Conservation (phyloP, 2,797 vertebrate species). For the Bradypus variegatus region DNA sequence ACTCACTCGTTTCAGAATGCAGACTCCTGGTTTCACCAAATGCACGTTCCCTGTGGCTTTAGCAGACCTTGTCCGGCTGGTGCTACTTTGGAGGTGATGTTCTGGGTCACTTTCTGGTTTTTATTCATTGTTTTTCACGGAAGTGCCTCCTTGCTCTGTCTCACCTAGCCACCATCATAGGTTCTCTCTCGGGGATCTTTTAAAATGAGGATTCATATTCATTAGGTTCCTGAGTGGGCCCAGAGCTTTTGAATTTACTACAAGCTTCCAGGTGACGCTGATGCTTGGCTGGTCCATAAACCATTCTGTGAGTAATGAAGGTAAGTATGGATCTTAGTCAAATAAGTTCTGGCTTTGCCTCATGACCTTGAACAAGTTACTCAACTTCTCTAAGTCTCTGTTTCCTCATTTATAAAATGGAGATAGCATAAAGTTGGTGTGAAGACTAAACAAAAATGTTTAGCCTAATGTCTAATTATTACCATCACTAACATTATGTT, state of each 20-base stretch:
- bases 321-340: neutral
- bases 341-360: neutral
- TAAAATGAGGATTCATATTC: slow-evolving; percentile 23
- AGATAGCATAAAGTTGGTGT: neutral
- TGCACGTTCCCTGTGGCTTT: no score
- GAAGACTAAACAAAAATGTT: slow-evolving; percentile 9
- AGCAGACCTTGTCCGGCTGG: no score
- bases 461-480: neutral
- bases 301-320: neutral
- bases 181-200: no score
- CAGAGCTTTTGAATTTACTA: neutral
- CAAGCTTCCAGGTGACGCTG: neutral
- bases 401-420: neutral
- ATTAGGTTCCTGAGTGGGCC: neutral
- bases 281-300: neutral
- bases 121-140: no score
- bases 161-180: no score
- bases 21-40: no score
- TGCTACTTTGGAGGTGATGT: no score
- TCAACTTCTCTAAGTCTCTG: neutral
- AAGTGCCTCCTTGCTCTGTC: no score
- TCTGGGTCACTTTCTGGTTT: no score
- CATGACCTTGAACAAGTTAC: neutral
- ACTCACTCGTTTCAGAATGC: no score
- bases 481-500: neutral